Percentiles rank a stretch among this genome's conserved stretches.
Evolutionary conservation across 1,140 invertebrate genomes (phyloP).

Genomic region (Drosophila pseudoobscura): DNA sequence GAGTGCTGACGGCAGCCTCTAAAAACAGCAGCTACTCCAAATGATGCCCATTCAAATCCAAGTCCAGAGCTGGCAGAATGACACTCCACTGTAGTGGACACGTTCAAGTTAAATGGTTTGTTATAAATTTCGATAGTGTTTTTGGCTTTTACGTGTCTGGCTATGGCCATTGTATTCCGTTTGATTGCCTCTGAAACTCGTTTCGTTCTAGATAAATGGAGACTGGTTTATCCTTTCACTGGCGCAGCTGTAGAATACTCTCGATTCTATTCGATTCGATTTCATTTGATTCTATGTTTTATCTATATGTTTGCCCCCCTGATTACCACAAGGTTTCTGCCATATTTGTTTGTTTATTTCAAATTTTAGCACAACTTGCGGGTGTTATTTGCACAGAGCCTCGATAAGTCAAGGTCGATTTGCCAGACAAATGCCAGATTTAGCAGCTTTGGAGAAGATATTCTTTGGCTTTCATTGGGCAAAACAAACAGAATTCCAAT

Average conservation of each 20-base stretch:
- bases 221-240: slow-evolving; percentile 38
- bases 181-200: slow-evolving; percentile 23
- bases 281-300: slow-evolving; percentile 12
- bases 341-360: slow-evolving; percentile 49
- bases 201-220: slow-evolving; percentile 26
- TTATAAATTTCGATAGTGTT: slow-evolving; percentile 42
- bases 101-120: slow-evolving; percentile 48
- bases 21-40: slow-evolving; percentile 16
- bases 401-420: slow-evolving; percentile 42
- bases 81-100: slow-evolving; percentile 36
- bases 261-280: slow-evolving; percentile 37
- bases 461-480: slow-evolving; percentile 2
- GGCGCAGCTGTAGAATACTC: slow-evolving; percentile 44
- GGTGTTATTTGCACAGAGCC: slow-evolving; percentile 28
- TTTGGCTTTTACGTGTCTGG: slow-evolving; percentile 26
- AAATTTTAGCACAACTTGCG: slow-evolving; percentile 54
- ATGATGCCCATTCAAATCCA: slow-evolving; percentile 12
- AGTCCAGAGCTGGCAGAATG: slow-evolving; percentile 3
- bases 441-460: slow-evolving; percentile 27
- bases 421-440: slow-evolving; percentile 37
- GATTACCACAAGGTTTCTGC: slow-evolving; percentile 42
- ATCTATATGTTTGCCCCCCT: slow-evolving; percentile 15
- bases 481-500: slow-evolving; percentile 1
- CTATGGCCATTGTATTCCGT: slow-evolving; percentile 24
- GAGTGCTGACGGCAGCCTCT: slow-evolving; percentile 60